These are phyloP conservation scores for Brachylomia viminalis DNA, from an alignment of 2,888 invertebrate genomes.

Conservation along the genomic window DNA sequence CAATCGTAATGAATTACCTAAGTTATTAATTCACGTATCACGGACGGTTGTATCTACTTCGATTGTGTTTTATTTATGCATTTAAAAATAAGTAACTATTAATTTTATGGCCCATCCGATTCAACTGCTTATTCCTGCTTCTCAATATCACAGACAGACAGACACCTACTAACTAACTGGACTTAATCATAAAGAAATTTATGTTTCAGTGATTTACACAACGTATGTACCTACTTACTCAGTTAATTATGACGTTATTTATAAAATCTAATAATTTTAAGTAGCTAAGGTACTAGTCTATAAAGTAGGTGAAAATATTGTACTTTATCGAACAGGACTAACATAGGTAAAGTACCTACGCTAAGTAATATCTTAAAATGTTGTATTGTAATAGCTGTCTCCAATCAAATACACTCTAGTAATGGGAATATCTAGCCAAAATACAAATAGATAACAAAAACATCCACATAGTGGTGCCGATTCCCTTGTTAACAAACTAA, in stretches of 20 bases:
- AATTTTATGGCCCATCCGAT: slow-evolving; percentile 67
- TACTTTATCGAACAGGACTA: not conserved
- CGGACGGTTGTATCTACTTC: slow-evolving; percentile 47
- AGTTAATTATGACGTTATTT: slow-evolving; percentile 15
- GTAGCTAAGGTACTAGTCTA: not conserved
- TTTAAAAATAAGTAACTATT: slow-evolving; percentile 31
- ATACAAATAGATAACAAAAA: not conserved
- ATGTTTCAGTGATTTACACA: slow-evolving; percentile 23
- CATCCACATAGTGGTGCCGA: too few relatives aligned
- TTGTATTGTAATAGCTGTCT: slow-evolving; percentile 6
- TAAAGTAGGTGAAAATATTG: not conserved
- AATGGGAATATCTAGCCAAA: not conserved
- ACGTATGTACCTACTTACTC: not conserved
- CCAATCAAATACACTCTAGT: not conserved
- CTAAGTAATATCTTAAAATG: not conserved
- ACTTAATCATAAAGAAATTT: slow-evolving; percentile 9
- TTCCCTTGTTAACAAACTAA: too few relatives aligned
- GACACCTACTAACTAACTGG: slow-evolving; percentile 7
- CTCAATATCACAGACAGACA: slow-evolving; percentile 61
- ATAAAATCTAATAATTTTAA: slow-evolving; percentile 5
- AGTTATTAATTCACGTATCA: slow-evolving; percentile 17
- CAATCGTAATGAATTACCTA: slow-evolving; percentile 8
- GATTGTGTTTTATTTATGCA: slow-evolving; percentile 7
- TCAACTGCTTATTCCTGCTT: slow-evolving; percentile 67
- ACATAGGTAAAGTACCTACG: slow-evolving; percentile 37